A percentile compares a stretch with the other conserved stretches of the same genome.
phyloP scores from a whole-genome alignment of 2,797 vertebrate species.

The Pantherophis vulpinus region DNA sequence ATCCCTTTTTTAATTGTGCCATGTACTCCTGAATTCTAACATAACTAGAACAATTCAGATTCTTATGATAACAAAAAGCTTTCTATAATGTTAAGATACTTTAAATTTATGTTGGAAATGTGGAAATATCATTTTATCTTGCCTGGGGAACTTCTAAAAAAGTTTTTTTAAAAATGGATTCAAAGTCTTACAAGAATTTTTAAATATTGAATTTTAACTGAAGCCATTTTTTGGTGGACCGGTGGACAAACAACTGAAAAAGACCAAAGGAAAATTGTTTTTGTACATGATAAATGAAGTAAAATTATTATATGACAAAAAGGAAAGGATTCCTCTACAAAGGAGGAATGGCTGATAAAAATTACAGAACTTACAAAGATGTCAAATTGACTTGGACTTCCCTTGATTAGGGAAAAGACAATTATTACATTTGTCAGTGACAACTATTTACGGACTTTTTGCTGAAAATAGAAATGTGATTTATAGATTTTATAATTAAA shows the following conservation, averaged over 20 bases:
- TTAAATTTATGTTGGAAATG: background rate
- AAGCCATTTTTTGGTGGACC: background rate
- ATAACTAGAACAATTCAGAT: background rate
- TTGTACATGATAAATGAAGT: background rate
- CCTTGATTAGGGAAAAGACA: background rate
- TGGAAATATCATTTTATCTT: background rate
- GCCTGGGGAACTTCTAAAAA: background rate
- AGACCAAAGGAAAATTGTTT: background rate
- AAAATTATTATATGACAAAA: background rate
- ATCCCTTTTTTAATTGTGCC: background rate
- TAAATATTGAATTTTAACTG: background rate
- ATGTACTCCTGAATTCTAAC: background rate
- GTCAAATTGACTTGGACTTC: background rate
- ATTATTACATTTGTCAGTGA: background rate
- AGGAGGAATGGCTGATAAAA: background rate
- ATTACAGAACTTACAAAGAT: background rate
- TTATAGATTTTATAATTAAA: background rate
- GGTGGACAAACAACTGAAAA: background rate
- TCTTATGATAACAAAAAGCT: background rate
- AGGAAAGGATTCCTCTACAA: background rate
- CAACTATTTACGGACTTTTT: background rate
- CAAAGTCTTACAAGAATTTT: background rate
- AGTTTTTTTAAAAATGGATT: background rate
- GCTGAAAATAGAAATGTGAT: background rate
- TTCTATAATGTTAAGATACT: background rate